Evolutionary conservation across 2,113 vertebrate genomes (phyloP).

Genomic region (Accipiter cooperii): DNA sequence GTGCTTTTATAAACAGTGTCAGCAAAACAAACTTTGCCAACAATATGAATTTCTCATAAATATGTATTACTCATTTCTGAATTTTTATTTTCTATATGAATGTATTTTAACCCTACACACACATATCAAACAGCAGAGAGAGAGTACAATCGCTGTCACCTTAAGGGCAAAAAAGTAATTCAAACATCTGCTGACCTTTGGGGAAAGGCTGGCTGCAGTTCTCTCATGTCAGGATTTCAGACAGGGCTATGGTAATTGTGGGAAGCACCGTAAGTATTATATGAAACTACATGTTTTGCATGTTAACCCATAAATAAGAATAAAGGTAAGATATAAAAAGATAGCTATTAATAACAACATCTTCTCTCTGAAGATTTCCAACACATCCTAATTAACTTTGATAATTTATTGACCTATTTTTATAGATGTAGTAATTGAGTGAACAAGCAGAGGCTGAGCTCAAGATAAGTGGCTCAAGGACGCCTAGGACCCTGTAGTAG

Average conservation of each 20-base stretch:
- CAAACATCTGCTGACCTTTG: not conserved
- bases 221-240: not conserved
- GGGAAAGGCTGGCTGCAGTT: not conserved
- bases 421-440: not conserved
- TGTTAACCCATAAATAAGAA: not conserved
- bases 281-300: not conserved
- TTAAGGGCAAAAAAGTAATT: not conserved
- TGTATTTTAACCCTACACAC: not conserved
- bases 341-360: not conserved
- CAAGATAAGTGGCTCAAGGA: not conserved
- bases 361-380: not conserved
- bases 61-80: not conserved
- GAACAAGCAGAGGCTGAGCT: not conserved
- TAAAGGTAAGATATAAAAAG: not conserved
- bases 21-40: constrained; percentile 14
- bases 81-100: not conserved
- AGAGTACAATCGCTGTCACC: not conserved
- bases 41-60: not conserved
- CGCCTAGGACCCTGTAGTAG: not conserved
- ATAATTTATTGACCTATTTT: constrained; percentile 17
- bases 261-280: not conserved
- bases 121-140: not conserved
- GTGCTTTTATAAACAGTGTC: not conserved
- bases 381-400: constrained; percentile 19
- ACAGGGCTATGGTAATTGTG: not conserved